phyloP scores from a whole-genome alignment of 2,797 vertebrate species.

The Rhynchonycteris naso region DNA sequence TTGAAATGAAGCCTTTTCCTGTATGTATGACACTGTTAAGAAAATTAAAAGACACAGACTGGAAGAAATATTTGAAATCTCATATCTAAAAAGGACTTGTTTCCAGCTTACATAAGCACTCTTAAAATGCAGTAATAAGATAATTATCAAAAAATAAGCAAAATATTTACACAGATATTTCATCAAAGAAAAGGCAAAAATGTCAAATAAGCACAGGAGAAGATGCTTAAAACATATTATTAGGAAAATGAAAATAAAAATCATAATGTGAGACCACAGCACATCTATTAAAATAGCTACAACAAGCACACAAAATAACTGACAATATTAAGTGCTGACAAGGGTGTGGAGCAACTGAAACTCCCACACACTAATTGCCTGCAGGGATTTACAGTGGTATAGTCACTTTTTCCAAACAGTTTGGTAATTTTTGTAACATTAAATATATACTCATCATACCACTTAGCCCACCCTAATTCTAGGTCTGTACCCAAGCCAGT shows the following conservation, averaged over 20 bases:
- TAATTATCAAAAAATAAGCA: not conserved
- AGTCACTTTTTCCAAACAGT: not conserved
- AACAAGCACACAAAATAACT: not conserved
- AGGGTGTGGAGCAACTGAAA: not conserved
- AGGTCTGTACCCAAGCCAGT: not conserved
- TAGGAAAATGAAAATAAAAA: not conserved
- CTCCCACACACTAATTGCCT: not conserved
- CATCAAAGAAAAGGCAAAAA: not conserved
- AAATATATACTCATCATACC: not conserved
- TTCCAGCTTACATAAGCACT: not conserved
- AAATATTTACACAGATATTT: not conserved
- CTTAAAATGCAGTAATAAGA: not conserved
- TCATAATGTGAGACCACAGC: not conserved
- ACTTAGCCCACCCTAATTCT: not conserved
- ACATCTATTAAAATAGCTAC: not conserved
- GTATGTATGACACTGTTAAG: not conserved
- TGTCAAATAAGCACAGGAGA: not conserved
- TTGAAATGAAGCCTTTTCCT: not conserved
- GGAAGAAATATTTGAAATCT: constrained; percentile 9
- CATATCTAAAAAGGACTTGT: not conserved
- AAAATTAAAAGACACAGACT: not conserved
- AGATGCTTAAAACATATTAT: not conserved
- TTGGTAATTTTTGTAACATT: not conserved
- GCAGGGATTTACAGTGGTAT: not conserved
- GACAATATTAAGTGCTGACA: not conserved